These are phyloP conservation scores for Dysmachus trigonus DNA, from an alignment of 2,888 invertebrate species.

Conservation along the genomic window DNA sequence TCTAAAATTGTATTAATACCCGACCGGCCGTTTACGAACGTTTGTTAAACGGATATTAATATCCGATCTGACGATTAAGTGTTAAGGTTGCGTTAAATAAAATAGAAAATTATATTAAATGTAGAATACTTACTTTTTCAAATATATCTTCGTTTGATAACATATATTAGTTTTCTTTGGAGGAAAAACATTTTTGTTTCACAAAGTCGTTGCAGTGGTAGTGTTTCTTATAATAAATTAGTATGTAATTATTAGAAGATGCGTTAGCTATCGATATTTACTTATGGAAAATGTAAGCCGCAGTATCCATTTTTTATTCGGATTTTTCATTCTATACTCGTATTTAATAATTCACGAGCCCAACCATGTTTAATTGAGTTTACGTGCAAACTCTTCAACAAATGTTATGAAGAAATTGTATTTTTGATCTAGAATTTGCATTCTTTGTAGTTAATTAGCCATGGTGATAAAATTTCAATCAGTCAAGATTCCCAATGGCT, in stretches of 20 bases:
- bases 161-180: background rate
- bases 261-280: background rate
- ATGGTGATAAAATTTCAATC: background rate
- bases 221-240: no score
- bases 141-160: background rate
- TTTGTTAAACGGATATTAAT: no score
- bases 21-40: no score
- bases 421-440: background rate
- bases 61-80: no score
- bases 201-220: no score
- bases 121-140: no score
- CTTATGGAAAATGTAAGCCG: background rate
- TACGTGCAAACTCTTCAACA: background rate
- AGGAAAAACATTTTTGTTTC: background rate
- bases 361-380: background rate
- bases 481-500: background rate
- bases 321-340: background rate
- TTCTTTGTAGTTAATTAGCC: background rate
- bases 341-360: no score
- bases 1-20: no score
- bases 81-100: no score
- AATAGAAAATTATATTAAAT: no score
- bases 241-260: no score
- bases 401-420: background rate
- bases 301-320: background rate